Evolutionary conservation across 2,888 invertebrate species (phyloP), one percentile per base, ranked within the genome.

Genomic region (Netelia fuscicornis): DNA sequence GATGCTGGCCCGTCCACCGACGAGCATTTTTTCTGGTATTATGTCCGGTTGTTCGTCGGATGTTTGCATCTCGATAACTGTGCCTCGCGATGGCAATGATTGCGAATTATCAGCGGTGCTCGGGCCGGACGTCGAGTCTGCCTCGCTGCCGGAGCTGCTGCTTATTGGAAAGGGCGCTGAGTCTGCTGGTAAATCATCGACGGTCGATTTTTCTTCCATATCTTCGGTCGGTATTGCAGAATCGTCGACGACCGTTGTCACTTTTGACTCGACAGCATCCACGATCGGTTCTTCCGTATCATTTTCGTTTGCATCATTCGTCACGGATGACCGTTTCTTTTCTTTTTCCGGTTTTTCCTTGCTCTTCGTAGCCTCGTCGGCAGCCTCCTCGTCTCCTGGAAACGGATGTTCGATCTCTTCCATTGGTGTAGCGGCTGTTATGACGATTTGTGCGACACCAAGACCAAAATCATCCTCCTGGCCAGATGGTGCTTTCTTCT

Each of bases 401-500:
- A 97, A 97, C 52, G 96, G 96, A 92, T 96, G 96, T 89, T 97
- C 97, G 58, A 97, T 95, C 92, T 98, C 97, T 94, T 98, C 98
- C 97, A 98, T 98, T 64, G 98, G 98, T 62, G 98, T 98, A 87
- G 98, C 98, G 77, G 98, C 98, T 67, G 98, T 98, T 93, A 98
- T 98, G 83, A 98, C 98, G 90, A 98, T 98, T 94, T 98, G 97
- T 75, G 97, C 98, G 89, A 97, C 97, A 86, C 97, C 97, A 86
- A 98, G 95, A 89, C 97, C 97, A 89, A 95, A 95, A 88, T 96
- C 96, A 88, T 95, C 95, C 83, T 91, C 90, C 6, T 87, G 76
- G 13, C 54, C 86, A n/a, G 77, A 65, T 1, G 68, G 54, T 8
- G 85, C 77, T 64, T 86, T 86, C n/a, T 88, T 85, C 37, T 70